Evolutionary conservation across 2,113 vertebrate species (phyloP).

Genomic region (Myiopsitta monachus): DNA sequence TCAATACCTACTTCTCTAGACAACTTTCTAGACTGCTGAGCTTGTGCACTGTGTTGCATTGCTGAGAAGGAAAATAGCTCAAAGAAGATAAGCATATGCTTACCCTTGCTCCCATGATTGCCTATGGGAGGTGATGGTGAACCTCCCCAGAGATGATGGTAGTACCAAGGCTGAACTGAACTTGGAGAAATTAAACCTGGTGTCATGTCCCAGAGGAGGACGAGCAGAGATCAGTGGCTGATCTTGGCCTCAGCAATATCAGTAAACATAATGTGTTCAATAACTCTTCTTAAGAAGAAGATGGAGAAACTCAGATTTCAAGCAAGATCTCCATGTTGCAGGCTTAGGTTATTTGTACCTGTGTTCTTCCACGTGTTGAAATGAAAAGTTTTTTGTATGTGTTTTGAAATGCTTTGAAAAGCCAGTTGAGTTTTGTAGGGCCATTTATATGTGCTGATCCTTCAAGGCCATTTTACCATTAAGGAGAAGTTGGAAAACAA

Average conservation of each 20-base stretch:
- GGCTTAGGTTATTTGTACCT: background rate
- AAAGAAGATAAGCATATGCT: background rate
- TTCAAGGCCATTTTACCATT: background rate
- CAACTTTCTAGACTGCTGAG: background rate
- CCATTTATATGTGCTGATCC: background rate
- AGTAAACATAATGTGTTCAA: background rate
- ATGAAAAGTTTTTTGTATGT: background rate
- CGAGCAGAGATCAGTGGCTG: background rate
- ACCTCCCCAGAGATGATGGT: background rate
- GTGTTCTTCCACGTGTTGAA: background rate
- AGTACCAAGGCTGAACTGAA: background rate
- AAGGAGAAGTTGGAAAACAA: background rate
- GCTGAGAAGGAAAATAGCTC: background rate
- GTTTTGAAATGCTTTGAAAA: background rate
- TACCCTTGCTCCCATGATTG: background rate
- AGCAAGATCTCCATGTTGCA: background rate
- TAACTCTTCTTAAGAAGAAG: background rate
- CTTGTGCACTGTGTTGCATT: background rate
- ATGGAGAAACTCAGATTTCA: background rate
- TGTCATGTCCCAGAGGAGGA: background rate
- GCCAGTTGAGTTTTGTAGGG: background rate
- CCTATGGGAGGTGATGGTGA: background rate
- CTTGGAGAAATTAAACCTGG: background rate
- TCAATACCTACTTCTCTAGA: background rate
- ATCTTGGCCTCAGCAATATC: background rate